Percentiles rank a stretch among this genome's conserved stretches.
phyloP scores from a whole-genome alignment of 2,797 vertebrate species.

The Coccyzus lansbergi region DNA sequence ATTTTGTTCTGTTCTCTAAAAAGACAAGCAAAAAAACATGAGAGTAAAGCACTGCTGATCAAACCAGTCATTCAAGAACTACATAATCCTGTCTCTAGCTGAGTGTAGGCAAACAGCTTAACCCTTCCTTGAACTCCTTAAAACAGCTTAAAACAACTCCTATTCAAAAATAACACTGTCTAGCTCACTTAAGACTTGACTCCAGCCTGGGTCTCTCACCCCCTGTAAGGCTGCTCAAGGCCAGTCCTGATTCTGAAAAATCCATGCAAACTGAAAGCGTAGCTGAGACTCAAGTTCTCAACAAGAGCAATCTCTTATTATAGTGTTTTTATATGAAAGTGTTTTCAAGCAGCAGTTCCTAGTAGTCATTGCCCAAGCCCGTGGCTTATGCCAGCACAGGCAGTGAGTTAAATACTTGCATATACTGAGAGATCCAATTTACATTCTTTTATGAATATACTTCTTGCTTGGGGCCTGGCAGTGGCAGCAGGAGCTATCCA shows the following conservation, averaged over 20 bases:
- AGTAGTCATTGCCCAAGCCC: neutral
- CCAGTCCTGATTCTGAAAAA: neutral
- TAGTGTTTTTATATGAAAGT: neutral
- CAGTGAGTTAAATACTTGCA: neutral
- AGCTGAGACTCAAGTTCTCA: neutral
- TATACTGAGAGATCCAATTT: constrained; percentile 16
- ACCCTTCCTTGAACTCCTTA: constrained; percentile 6
- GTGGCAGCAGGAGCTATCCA: neutral
- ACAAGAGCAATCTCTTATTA: neutral
- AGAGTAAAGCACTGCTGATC: neutral
- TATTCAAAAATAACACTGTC: neutral
- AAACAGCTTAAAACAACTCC: neutral
- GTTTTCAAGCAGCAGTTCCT: neutral
- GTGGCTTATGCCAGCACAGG: neutral
- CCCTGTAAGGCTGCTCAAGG: neutral
- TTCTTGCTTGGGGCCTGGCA: constrained; percentile 1
- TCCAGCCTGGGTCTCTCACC: neutral
- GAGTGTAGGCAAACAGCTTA: neutral
- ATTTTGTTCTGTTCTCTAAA: neutral
- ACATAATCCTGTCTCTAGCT: neutral
- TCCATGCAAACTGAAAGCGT: neutral
- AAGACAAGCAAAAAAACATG: neutral
- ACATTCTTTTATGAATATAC: constrained; percentile 10
- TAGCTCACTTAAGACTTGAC: neutral
- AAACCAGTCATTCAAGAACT: constrained; percentile 6